Base-by-base conservation (phyloP, 2,113 vertebrate species). In the Hiodon alosoides region DNA sequence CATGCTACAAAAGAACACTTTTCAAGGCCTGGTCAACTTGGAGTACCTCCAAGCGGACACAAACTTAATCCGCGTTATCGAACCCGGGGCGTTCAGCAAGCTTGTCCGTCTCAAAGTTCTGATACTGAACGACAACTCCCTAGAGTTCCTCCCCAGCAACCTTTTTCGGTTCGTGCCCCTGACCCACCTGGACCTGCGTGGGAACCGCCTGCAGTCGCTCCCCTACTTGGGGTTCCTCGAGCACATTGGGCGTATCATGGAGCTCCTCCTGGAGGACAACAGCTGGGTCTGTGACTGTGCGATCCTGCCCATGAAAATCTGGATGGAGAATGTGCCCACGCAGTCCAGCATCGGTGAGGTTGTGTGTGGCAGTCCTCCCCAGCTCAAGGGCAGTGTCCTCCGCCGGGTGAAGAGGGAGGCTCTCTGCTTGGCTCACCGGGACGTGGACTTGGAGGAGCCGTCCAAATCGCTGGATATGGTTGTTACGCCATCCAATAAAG, bases 1-100 rank as follows among this genome's bases (percentile, higher is more conserved):
- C 85, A 94, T 91, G 67, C 90, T 99, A 75, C 95, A 92, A 88
- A 95, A 98, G 86, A 95, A 97, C 84, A 98, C 93, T 0, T 99
- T 99, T 81, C 93, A 93, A 74, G 97, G 97, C 79, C 84, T 99
- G 84, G 95, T 95, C 81, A 98, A 95, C 87, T 83, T 99, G 80
- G 97, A 99, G 85, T 99, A 96, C 76, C 93, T 99, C 80, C 96
- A 99, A 84, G 95, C 95, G 17, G 96, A 98, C 87, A 98, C 98
- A 13, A 99, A 99, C 90, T 98, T 98, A 77, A 99, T 99, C 77
- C 95, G 90, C 78, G 90, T 95, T 75, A 94, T 99, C 73, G 96
- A 99, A 87, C 91, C 94, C 58, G 97, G 96, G 87, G 96, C 97
- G 83, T 99, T 99, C 86, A 98, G 95, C 90, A 98, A 96, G 79